Evolutionary conservation across 1,140 invertebrate genomes (phyloP).

Genomic region (Stenopsyche tienmushanensis): DNA sequence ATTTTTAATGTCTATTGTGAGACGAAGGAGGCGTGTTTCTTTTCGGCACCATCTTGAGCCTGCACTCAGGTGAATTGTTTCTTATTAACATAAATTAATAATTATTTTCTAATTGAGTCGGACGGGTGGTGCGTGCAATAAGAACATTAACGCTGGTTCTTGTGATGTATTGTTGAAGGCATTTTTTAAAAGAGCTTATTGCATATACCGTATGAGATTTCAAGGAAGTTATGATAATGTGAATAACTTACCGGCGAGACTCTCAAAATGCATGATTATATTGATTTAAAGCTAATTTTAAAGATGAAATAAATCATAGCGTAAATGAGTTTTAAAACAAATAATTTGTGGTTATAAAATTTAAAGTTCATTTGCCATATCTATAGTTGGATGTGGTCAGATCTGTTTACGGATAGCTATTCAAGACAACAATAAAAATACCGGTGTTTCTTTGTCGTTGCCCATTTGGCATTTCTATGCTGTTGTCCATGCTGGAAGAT

Average conservation of each 20-base stretch:
- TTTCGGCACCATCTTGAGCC: conserved; percentile 14
- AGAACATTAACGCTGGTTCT: conserved; percentile 4
- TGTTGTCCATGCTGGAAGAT: neutral
- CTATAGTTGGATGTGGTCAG: neutral
- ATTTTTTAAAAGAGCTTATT: no score
- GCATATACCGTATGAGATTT: no score
- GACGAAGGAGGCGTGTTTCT: conserved; percentile 9
- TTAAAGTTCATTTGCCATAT: no score
- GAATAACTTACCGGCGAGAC: no score
- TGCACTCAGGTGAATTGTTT: conserved; percentile 22
- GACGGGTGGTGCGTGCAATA: conserved; percentile 4
- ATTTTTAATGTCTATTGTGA: conserved; percentile 14
- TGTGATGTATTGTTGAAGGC: neutral
- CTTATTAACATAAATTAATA: conserved; percentile 21
- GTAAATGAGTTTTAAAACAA: no score
- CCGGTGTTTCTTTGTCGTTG: neutral
- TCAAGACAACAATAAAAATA: neutral
- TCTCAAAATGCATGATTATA: no score
- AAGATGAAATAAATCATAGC: no score
- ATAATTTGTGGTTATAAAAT: no score
- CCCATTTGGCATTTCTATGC: neutral
- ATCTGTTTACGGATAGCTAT: neutral
- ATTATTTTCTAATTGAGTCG: conserved; percentile 7
- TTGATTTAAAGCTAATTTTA: no score
- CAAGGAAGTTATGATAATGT: no score